Evolutionary conservation across 2,797 vertebrate genomes (phyloP).

Genomic region (Sandelia bainsii): DNA sequence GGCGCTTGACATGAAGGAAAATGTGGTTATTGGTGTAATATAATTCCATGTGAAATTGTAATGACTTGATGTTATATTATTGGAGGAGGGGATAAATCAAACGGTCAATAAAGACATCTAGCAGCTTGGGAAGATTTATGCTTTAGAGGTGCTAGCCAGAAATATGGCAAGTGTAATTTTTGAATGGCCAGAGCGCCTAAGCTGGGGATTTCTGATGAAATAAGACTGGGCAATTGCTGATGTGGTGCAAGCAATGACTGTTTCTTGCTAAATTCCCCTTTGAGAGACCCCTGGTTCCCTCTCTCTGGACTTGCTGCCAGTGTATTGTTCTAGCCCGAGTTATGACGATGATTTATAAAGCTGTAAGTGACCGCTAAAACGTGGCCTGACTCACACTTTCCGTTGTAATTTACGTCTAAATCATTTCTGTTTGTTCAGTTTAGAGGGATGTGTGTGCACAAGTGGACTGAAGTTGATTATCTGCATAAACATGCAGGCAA

Average conservation of each 20-base stretch:
- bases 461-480: slow-evolving; percentile 12
- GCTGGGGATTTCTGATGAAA: slow-evolving; percentile 58
- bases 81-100: slow-evolving; percentile 42
- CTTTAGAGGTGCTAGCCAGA: slow-evolving; percentile 15
- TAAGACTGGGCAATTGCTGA: slow-evolving; percentile 41
- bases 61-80: slow-evolving; percentile 34
- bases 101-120: background rate
- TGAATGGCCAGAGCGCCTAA: slow-evolving; percentile 5
- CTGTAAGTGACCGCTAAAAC: slow-evolving; percentile 52
- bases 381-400: slow-evolving; percentile 66
- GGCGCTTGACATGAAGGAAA: slow-evolving; percentile 18
- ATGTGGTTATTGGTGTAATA: slow-evolving; percentile 5
- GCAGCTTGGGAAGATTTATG: slow-evolving; percentile 40
- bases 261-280: slow-evolving; percentile 59
- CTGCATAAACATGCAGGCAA: no score
- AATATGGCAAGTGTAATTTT: slow-evolving; percentile 29
- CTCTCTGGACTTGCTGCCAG: slow-evolving; percentile 51
- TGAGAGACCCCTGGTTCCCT: slow-evolving; percentile 47
- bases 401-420: slow-evolving; percentile 61
- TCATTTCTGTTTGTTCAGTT: slow-evolving; percentile 23
- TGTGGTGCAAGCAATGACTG: slow-evolving; percentile 44
- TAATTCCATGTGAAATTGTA: slow-evolving; percentile 32
- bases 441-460: background rate
- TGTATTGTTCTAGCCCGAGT: slow-evolving; percentile 56
- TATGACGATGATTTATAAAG: slow-evolving; percentile 72